Base-by-base conservation (phyloP, 2,888 invertebrate species). In the Spodoptera littoralis region DNA sequence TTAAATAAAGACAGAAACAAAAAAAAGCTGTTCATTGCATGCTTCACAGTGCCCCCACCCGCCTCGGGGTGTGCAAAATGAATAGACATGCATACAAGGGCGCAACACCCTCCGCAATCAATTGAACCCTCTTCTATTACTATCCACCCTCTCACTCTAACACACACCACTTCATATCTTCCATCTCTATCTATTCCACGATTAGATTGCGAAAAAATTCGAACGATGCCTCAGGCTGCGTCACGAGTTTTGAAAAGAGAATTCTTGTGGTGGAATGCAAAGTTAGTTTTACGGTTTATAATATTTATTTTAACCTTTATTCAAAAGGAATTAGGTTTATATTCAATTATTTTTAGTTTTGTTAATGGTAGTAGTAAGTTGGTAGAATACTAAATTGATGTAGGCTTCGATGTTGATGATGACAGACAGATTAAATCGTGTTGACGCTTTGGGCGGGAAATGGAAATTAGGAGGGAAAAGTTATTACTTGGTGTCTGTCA, bases 1-100 rank as follows among this genome's bases (percentile, higher is more conserved):
- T 93, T 92, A 92, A 94, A 93, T 92, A 92, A 86, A 89, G 89
- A 88, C 84, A 88, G 90, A 93, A 92, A 93, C 89, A 93, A 93
- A 69, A 93, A 92, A 92, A 90, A 86, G 67, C 24, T 60, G 82
- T 83, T 80, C 83, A 79, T 82, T 83, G 84, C 88, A 88, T 86
- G 88, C 88, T 89, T 87, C 85, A 84, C 80, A 76, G 81, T 83
- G 84, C 92, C 90, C 90, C 92, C 91, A 89, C 93, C 91, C 90
- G 90, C 89, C 89, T 69, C 84, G 80, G 88, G 90, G 87, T 77
- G 81, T 84, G 67, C 82, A 70, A 75, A 84, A 83, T 88, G 86
- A 87, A 90, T 90, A 88, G 88, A 89, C 85, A 76, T 79, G 82
- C 80, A 75, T 76, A 75, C 82, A 84, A 90, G 93, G 93, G 93